Percentiles rank a stretch among this genome's conserved stretches.
Conservation (phyloP, 2,888 invertebrate species). For the Zygaena filipendulae region DNA sequence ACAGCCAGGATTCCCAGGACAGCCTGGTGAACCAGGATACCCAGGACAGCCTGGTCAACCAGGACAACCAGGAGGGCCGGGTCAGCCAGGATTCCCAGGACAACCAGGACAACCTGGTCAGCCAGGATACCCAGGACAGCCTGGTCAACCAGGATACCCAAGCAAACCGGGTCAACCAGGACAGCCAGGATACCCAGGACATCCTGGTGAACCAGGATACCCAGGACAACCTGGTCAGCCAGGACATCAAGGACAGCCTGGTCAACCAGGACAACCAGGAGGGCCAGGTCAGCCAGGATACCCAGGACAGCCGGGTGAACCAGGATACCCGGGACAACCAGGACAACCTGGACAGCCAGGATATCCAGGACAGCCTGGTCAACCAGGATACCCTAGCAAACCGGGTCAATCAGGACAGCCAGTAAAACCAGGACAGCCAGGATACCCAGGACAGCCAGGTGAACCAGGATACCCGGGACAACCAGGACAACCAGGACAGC, state of each 20-base stretch:
- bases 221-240: constrained; percentile 22
- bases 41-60: constrained; percentile 17
- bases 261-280: constrained; percentile 16
- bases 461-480: constrained; percentile 32
- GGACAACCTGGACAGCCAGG: constrained; percentile 15
- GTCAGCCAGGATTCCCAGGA: constrained; percentile 15
- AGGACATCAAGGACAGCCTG: constrained; percentile 15
- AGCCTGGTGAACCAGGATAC: constrained; percentile 16
- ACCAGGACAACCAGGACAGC: constrained; percentile 15
- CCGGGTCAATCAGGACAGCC: constrained; percentile 29
- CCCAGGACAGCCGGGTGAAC: constrained; percentile 8
- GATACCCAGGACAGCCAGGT: constrained; percentile 22
- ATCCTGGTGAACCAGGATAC: too few species aligned
- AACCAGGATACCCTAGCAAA: constrained; percentile 21
- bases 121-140: constrained; percentile 27
- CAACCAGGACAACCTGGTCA: constrained; percentile 14
- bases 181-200: constrained; percentile 17
- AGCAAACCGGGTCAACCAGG: constrained; percentile 20
- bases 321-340: constrained; percentile 18
- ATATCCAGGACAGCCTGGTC: constrained; percentile 11
- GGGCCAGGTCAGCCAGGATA: constrained; percentile 16
- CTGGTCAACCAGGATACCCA: constrained; percentile 24
- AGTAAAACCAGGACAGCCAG: constrained; percentile 20
- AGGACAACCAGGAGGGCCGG: constrained; percentile 15
- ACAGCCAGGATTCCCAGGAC: constrained; percentile 32